These are phyloP conservation scores for Nomada lathburiana DNA, from an alignment of 2,888 invertebrate genomes.

Conservation along the genomic window DNA sequence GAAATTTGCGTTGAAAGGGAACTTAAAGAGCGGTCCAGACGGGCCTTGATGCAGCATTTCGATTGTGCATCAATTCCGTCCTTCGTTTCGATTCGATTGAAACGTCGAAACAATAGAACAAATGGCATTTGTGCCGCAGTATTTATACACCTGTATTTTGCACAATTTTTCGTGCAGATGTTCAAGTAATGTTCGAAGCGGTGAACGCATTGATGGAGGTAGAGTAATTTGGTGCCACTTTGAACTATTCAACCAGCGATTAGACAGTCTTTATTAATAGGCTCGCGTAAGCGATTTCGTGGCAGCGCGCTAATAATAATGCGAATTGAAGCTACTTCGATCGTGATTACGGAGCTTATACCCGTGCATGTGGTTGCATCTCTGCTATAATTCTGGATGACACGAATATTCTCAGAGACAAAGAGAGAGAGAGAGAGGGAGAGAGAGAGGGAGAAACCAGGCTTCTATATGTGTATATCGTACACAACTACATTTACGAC, in stretches of 20 bases:
- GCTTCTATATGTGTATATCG: too few relatives aligned
- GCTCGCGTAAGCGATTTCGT: slow-evolving; percentile 11
- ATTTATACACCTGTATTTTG: neutral
- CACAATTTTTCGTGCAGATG: neutral
- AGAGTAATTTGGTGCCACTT: neutral
- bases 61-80: slow-evolving; percentile 16
- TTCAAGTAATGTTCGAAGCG: neutral
- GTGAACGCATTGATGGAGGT: neutral
- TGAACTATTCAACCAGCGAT: neutral
- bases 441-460: too few relatives aligned
- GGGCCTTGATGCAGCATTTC: slow-evolving; percentile 16
- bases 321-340: slow-evolving; percentile 6
- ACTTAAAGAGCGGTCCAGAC: slow-evolving; percentile 32
- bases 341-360: neutral
- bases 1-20: slow-evolving; percentile 62
- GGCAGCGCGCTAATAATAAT: slow-evolving; percentile 21
- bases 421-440: too few relatives aligned
- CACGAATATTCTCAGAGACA: neutral
- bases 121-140: neutral
- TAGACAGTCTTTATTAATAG: slow-evolving; percentile 8
- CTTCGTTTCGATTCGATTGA: neutral
- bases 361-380: neutral
- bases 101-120: neutral
- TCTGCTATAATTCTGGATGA: neutral
- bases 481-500: too few relatives aligned